Conservation (phyloP, 2,113 vertebrate species). For the Paramormyrops kingsleyae region DNA sequence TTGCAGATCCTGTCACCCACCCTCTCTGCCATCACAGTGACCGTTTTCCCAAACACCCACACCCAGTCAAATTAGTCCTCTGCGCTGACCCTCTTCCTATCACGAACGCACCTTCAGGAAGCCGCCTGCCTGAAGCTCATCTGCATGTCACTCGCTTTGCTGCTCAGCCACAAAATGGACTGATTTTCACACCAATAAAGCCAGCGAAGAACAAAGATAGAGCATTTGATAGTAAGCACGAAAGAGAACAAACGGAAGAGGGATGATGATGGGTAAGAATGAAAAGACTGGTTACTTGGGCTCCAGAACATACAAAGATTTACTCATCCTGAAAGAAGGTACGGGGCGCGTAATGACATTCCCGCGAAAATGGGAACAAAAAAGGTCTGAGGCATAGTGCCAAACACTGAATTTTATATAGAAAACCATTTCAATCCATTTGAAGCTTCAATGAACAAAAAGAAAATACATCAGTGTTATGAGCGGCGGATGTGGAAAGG, state of each 20-base stretch:
- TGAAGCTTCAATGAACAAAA: background rate
- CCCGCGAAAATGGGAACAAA: background rate
- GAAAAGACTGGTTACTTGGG: background rate
- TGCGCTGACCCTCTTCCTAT: background rate
- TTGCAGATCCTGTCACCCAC: background rate
- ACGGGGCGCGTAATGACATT: background rate
- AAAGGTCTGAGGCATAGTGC: background rate
- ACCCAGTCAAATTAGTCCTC: background rate
- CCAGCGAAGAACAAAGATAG: background rate
- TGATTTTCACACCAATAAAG: background rate
- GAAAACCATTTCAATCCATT: background rate
- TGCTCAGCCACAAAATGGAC: background rate
- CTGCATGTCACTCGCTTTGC: background rate
- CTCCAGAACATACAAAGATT: background rate
- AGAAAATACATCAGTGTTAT: background rate
- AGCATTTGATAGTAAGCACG: background rate
- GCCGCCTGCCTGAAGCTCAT: background rate
- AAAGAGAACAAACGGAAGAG: background rate
- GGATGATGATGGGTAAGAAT: background rate
- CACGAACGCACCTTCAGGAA: background rate
- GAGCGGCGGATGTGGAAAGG: background rate
- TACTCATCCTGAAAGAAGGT: background rate
- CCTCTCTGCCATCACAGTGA: background rate
- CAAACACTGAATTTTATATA: background rate
- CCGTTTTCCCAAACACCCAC: background rate